Conservation (phyloP, 2,888 invertebrate genomes). For the Hypsopygia costalis region DNA sequence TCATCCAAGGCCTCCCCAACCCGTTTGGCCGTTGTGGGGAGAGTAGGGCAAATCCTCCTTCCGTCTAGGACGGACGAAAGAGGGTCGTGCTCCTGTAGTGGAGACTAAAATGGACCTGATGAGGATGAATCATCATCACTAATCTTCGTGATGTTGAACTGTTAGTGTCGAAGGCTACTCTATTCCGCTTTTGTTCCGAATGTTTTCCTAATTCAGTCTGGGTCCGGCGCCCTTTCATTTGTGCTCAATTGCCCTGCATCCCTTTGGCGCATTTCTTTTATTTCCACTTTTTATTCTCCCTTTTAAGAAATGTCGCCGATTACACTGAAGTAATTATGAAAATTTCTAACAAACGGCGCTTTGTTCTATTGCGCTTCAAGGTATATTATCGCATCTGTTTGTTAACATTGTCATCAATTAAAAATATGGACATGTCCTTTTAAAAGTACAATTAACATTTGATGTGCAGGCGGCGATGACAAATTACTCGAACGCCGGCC, state of each 20-base stretch:
- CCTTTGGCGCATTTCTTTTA: conserved; percentile 73
- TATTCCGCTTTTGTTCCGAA: conserved; percentile 29
- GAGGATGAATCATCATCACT: too few species aligned
- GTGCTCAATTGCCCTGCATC: conserved; percentile 68
- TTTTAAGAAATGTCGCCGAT: conserved; percentile 52
- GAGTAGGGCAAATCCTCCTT: too few species aligned
- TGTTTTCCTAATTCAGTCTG: conserved; percentile 62
- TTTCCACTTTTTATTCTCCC: conserved; percentile 53
- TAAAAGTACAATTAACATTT: not conserved
- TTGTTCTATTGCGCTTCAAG: conserved; percentile 3
- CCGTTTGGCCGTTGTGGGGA: too few species aligned
- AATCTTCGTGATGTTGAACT: too few species aligned
- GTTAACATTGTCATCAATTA: conserved; percentile 18
- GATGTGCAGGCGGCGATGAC: not conserved
- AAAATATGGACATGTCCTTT: conserved; percentile 10
- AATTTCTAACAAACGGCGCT: conserved; percentile 5
- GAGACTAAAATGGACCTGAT: too few species aligned
- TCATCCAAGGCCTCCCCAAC: too few species aligned
- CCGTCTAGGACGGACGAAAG: too few species aligned
- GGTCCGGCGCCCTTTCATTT: conserved; percentile 69
- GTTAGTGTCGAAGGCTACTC: conserved; percentile 22
- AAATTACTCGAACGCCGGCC: conserved; percentile 2
- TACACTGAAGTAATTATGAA: conserved; percentile 52
- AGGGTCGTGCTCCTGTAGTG: too few species aligned
- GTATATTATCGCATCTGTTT: conserved; percentile 10